These are phyloP conservation scores for Acronicta alni DNA, from an alignment of 2,888 invertebrate species.

Conservation along the genomic window DNA sequence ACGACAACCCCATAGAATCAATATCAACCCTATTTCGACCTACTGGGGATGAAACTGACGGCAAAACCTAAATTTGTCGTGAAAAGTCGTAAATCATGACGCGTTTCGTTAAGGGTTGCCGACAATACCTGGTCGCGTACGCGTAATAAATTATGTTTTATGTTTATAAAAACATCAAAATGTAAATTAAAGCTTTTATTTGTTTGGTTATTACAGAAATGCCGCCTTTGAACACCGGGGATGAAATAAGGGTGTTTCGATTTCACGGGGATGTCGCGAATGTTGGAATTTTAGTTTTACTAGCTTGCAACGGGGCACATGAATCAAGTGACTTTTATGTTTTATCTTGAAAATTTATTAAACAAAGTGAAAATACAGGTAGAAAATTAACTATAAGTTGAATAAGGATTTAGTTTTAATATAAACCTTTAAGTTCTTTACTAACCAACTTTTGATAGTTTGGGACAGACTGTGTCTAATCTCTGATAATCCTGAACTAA, in stretches of 20 bases:
- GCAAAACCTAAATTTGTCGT: constrained; percentile 36
- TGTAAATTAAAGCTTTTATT: constrained; percentile 60
- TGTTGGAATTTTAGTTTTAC: constrained; percentile 39
- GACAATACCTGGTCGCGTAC: constrained; percentile 61
- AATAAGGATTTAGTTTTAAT: too few species aligned
- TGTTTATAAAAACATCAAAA: constrained; percentile 61
- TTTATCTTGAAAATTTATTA: not conserved
- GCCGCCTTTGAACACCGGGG: constrained; percentile 47
- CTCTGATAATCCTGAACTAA: constrained; percentile 39
- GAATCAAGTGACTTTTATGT: not conserved
- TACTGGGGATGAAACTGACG: constrained; percentile 1
- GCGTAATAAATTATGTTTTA: constrained; percentile 61
- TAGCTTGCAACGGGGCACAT: not conserved
- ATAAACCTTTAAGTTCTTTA: not conserved
- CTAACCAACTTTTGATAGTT: constrained; percentile 14
- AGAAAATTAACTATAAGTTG: too few species aligned
- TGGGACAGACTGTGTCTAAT: constrained; percentile 28
- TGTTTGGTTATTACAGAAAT: constrained; percentile 55
- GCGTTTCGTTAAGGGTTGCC: constrained; percentile 66
- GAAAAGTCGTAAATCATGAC: constrained; percentile 61
- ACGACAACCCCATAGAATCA: constrained; percentile 6
- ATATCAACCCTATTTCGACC: constrained; percentile 23
- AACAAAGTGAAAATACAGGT: too few species aligned
- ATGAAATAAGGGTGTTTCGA: constrained; percentile 45
- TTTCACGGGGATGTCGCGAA: constrained; percentile 49